phyloP scores from a whole-genome alignment of 2,113 vertebrate species.

The Thalassoma bifasciatum region DNA sequence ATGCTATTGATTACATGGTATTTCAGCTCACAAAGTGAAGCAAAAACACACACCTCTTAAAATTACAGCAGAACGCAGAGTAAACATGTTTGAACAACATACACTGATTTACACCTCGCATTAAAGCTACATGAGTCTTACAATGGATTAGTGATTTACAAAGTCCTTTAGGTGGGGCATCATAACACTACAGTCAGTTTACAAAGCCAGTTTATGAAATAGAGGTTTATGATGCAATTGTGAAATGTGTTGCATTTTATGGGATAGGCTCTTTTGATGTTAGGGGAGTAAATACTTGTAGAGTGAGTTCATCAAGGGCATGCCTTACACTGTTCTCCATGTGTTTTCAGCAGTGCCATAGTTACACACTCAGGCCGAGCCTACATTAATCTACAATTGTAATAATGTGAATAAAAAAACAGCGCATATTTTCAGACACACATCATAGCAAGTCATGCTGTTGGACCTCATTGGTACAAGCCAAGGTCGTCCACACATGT shows the following conservation, averaged over 20 bases:
- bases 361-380: conserved; percentile 3
- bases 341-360: background rate
- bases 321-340: conserved; percentile 9
- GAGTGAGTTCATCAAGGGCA: conserved; percentile 48
- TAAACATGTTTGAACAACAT: conserved; percentile 70
- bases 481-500: background rate
- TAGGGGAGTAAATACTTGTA: conserved; percentile 58
- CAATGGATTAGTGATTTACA: conserved; percentile 13
- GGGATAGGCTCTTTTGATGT: conserved; percentile 66
- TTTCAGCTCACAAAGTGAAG: conserved; percentile 19
- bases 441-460: background rate
- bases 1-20: conserved; percentile 57
- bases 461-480: conserved; percentile 5
- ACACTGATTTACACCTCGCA: conserved; percentile 1
- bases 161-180: conserved; percentile 48
- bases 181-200: conserved; percentile 45
- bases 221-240: conserved; percentile 66
- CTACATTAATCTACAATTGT: background rate
- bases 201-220: conserved; percentile 58
- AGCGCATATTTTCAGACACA: background rate
- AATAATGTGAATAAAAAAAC: conserved; percentile 1
- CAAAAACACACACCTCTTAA: conserved; percentile 37
- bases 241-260: conserved; percentile 46
- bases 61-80: conserved; percentile 20
- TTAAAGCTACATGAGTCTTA: conserved; percentile 12